Conservation (phyloP, 2,888 invertebrate species). For the Melikaiella ostensackeni region DNA sequence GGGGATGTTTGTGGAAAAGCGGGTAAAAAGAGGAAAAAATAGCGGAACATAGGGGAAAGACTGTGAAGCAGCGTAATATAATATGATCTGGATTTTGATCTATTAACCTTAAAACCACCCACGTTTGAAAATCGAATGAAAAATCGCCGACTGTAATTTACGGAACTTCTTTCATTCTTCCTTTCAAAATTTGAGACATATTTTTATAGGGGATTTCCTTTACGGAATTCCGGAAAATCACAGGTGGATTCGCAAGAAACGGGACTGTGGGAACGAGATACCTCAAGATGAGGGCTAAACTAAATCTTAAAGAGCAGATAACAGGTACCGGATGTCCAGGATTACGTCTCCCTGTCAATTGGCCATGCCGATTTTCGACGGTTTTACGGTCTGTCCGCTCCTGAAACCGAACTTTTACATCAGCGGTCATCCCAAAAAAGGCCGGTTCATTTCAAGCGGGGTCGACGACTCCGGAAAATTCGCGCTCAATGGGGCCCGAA, state of each 20-base stretch:
- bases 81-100: too few relatives aligned
- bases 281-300: not conserved
- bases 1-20: too few relatives aligned
- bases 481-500: constrained; percentile 44
- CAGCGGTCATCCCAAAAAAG: constrained; percentile 32
- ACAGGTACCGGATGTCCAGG: constrained; percentile 72
- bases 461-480: constrained; percentile 41
- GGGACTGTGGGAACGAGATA: constrained; percentile 34
- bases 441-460: constrained; percentile 13
- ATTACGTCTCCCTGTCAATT: constrained; percentile 63
- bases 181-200: not conserved
- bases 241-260: constrained; percentile 36
- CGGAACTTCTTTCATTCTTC: not conserved
- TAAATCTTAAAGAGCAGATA: constrained; percentile 46
- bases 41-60: too few relatives aligned
- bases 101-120: too few relatives aligned
- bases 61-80: too few relatives aligned
- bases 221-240: constrained; percentile 22
- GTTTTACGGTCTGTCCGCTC: constrained; percentile 59
- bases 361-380: constrained; percentile 62
- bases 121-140: too few relatives aligned
- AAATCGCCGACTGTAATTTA: not conserved
- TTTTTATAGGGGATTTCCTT: constrained; percentile 1
- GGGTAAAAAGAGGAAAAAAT: too few relatives aligned
- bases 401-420: constrained; percentile 44